These are phyloP conservation scores for Neoscelio sp. DNA, from an alignment of 2,888 invertebrate species.

Conservation along the genomic window DNA sequence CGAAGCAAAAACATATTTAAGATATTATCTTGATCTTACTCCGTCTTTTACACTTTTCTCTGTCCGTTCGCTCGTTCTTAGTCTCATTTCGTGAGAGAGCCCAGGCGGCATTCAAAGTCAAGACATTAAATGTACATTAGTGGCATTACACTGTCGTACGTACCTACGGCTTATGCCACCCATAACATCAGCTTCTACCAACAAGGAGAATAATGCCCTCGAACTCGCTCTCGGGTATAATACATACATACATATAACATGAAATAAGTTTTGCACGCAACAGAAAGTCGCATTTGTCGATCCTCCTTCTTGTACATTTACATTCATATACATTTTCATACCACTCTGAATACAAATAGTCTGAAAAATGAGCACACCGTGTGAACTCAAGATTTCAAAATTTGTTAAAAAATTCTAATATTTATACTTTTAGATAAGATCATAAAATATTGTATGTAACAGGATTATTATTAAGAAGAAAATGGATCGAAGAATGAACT, in stretches of 20 bases:
- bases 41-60: slow-evolving; percentile 60
- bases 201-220: slow-evolving; percentile 67
- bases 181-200: slow-evolving; percentile 61
- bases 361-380: slow-evolving; percentile 60
- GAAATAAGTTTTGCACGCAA: slow-evolving; percentile 67
- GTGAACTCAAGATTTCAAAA: slow-evolving; percentile 57
- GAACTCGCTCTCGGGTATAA: slow-evolving; percentile 63
- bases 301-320: slow-evolving; percentile 62
- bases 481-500: too few species aligned
- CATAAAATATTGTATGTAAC: slow-evolving; percentile 9
- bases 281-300: slow-evolving; percentile 68
- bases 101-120: slow-evolving; percentile 79
- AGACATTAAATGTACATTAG: slow-evolving; percentile 82
- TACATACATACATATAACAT: slow-evolving; percentile 66
- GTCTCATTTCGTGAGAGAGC: slow-evolving; percentile 68
- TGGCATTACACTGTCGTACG: slow-evolving; percentile 69
- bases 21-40: slow-evolving; percentile 64
- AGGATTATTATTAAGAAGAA: too few species aligned
- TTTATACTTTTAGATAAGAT: slow-evolving; percentile 15
- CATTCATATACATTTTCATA: slow-evolving; percentile 62
- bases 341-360: slow-evolving; percentile 63
- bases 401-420: slow-evolving; percentile 58
- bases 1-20: slow-evolving; percentile 65
- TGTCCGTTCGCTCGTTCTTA: slow-evolving; percentile 60
- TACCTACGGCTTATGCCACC: slow-evolving; percentile 64